These are phyloP conservation scores for Pteromalus puparum DNA, from an alignment of 1,140 invertebrate genomes.

Conservation along the genomic window DNA sequence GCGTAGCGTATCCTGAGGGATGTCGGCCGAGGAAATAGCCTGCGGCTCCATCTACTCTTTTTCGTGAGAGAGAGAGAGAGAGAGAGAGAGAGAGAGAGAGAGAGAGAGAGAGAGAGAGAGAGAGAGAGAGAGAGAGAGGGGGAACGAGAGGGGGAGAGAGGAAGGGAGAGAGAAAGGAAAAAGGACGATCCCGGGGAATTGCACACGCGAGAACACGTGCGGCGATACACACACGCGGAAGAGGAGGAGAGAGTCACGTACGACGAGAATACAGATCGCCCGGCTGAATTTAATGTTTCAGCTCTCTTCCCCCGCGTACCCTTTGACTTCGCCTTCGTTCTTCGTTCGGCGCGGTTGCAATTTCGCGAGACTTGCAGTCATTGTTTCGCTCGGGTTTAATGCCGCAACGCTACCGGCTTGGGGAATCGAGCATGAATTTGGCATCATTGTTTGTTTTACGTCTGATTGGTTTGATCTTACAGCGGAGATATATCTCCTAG, in stretches of 20 bases:
- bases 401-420: no score
- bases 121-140: neutral
- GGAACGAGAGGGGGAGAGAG: neutral
- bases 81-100: conserved; percentile 13
- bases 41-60: neutral
- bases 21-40: conserved; percentile 18
- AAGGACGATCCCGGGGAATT: neutral
- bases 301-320: neutral
- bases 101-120: conserved; percentile 15
- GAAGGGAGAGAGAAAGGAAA: conserved; percentile 7
- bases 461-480: no score
- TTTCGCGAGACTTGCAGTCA: neutral
- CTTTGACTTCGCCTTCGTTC: conserved; percentile 3
- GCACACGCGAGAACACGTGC: neutral
- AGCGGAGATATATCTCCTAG: no score
- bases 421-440: no score
- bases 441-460: no score
- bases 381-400: neutral
- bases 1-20: conserved; percentile 7
- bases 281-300: conserved; percentile 35
- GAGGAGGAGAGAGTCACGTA: conserved; percentile 15
- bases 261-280: conserved; percentile 32
- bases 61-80: conserved; percentile 9
- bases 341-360: neutral
- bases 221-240: neutral